phyloP scores from a whole-genome alignment of 2,888 invertebrate species.

The Melanostoma scalare region DNA sequence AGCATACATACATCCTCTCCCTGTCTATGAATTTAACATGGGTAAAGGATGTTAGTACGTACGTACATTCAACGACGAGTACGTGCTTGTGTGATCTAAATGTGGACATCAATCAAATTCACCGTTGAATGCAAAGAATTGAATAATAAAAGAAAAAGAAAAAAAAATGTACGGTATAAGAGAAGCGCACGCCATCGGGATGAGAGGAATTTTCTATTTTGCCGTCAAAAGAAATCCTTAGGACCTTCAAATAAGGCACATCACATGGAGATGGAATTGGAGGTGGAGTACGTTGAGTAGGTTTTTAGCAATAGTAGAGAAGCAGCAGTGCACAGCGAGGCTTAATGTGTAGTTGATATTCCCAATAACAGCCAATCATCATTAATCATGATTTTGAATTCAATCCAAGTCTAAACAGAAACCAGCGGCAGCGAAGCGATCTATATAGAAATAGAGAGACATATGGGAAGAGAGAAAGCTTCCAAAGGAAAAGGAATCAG shows the following conservation, averaged over 20 bases:
- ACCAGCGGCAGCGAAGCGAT: constrained; percentile 2
- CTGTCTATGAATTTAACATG: constrained; percentile 45
- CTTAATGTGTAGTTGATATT: constrained; percentile 71
- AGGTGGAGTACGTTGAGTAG: neutral
- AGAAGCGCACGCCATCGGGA: constrained; percentile 49
- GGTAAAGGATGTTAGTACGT: constrained; percentile 31
- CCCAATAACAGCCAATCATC: constrained; percentile 72
- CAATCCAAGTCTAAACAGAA: constrained; percentile 58
- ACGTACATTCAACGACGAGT: constrained; percentile 1
- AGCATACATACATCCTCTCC: constrained; percentile 50
- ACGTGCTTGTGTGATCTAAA: constrained; percentile 68
- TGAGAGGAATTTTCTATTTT: constrained; percentile 57
- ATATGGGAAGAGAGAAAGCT: neutral
- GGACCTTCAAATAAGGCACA: constrained; percentile 28
- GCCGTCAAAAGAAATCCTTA: constrained; percentile 55
- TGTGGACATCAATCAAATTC: constrained; percentile 71
- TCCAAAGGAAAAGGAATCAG: neutral
- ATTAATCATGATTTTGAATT: constrained; percentile 72
- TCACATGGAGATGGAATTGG: neutral
- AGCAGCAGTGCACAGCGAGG: constrained; percentile 40
- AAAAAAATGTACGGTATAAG: constrained; percentile 17
- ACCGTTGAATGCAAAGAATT: constrained; percentile 66
- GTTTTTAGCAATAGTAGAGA: constrained; percentile 7
- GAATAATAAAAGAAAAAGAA: constrained; percentile 26
- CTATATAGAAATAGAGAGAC: neutral